These are phyloP conservation scores for Petrocephalus sullivani DNA, from an alignment of 2,797 vertebrate species.

Conservation along the genomic window DNA sequence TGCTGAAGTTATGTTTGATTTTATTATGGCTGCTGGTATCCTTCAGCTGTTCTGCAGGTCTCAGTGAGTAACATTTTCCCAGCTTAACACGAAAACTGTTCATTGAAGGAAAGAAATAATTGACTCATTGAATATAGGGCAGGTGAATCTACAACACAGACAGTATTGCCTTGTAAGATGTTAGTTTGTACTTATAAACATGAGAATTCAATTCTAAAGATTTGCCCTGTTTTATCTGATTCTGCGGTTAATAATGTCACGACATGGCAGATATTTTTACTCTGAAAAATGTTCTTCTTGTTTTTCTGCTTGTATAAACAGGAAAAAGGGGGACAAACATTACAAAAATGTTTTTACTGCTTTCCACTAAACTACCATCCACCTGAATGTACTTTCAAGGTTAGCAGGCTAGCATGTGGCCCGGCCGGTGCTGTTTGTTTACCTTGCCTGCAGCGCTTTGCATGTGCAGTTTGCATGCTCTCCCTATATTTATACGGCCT, in stretches of 20 bases:
- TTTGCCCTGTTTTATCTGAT: background rate
- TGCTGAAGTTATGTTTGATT: background rate
- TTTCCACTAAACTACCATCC: background rate
- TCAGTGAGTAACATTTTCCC: background rate
- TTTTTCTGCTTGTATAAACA: background rate
- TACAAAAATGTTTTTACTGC: background rate
- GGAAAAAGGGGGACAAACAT: background rate
- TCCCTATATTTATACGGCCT: background rate
- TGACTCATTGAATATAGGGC: background rate
- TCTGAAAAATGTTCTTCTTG: background rate
- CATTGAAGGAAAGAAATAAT: background rate
- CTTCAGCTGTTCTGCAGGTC: background rate
- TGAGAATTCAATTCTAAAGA: background rate
- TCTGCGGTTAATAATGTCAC: background rate
- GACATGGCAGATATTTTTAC: background rate
- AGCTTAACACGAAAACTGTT: background rate
- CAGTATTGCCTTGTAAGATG: background rate
- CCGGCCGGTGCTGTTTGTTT: background rate
- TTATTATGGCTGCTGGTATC: background rate
- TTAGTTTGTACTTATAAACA: background rate
- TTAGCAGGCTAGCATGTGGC: background rate
- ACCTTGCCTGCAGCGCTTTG: background rate
- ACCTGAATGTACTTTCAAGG: background rate
- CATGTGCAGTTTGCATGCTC: background rate
- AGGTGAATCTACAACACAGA: conserved; percentile 1